phyloP scores from a whole-genome alignment of 2,888 invertebrate genomes.

The Nasonovia ribisnigri region DNA sequence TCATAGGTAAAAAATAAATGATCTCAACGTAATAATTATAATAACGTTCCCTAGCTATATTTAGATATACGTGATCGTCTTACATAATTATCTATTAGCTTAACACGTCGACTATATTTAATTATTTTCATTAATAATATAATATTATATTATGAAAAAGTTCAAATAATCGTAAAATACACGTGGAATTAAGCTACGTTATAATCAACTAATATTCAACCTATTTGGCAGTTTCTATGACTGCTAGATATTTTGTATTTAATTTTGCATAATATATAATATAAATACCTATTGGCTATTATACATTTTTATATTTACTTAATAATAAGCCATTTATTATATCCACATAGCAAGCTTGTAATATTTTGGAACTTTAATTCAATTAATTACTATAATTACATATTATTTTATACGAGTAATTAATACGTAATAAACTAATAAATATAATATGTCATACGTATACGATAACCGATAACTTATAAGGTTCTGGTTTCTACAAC shows the following conservation, averaged over 20 bases:
- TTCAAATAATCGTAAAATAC: not conserved
- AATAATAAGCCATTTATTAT: no score
- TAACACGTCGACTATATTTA: not conserved
- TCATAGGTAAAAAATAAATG: not conserved
- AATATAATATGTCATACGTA: not conserved
- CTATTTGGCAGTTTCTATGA: not conserved
- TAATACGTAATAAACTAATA: not conserved
- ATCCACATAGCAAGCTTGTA: not conserved
- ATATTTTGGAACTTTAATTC: not conserved
- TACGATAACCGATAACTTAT: not conserved
- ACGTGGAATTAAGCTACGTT: not conserved
- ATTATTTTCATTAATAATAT: not conserved
- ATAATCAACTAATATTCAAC: not conserved
- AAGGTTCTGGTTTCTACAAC: not conserved
- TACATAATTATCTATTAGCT: not conserved
- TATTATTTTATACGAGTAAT: not conserved
- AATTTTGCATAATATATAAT: not conserved
- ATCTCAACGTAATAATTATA: not conserved
- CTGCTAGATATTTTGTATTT: not conserved
- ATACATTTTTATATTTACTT: no score
- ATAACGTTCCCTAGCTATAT: not conserved
- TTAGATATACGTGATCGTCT: not conserved
- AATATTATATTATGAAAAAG: not conserved
- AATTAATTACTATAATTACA: not conserved
- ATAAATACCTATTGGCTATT: no score